phyloP scores from a whole-genome alignment of 2,113 vertebrate genomes.

The Xerus inauris region DNA sequence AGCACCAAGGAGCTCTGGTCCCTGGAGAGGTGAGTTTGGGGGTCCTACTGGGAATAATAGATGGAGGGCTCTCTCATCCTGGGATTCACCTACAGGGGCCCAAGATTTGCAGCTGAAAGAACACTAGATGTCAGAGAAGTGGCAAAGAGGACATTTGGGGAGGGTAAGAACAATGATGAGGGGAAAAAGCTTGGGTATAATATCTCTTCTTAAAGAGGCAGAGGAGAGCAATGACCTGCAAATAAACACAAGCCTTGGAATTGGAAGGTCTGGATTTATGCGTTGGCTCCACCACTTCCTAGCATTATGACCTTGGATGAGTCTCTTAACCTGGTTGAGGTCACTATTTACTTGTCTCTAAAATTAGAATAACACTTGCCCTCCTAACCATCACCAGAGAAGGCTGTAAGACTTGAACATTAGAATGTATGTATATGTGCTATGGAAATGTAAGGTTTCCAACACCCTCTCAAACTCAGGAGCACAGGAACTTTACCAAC shows the following conservation, averaged over 20 bases:
- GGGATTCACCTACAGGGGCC: background rate
- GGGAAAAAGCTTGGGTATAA: background rate
- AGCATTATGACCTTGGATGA: conserved; percentile 65
- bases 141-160: background rate
- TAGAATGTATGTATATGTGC: background rate
- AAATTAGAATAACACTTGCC: conserved; percentile 69
- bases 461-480: background rate
- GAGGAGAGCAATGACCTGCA: background rate
- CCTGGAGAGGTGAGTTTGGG: conserved; percentile 89
- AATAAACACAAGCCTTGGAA: background rate
- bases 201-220: background rate
- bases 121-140: background rate
- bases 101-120: background rate
- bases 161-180: background rate
- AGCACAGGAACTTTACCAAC: background rate
- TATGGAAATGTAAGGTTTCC: background rate
- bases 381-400: conserved; percentile 41
- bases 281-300: background rate
- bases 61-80: background rate
- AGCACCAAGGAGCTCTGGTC: conserved; percentile 83
- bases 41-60: background rate
- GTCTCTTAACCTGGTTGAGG: conserved; percentile 57
- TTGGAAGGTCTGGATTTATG: background rate
- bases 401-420: background rate
- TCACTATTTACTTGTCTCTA: conserved; percentile 64